Evolutionary conservation across 2,888 invertebrate genomes (phyloP).

Genomic region (Vanessa cardui): DNA sequence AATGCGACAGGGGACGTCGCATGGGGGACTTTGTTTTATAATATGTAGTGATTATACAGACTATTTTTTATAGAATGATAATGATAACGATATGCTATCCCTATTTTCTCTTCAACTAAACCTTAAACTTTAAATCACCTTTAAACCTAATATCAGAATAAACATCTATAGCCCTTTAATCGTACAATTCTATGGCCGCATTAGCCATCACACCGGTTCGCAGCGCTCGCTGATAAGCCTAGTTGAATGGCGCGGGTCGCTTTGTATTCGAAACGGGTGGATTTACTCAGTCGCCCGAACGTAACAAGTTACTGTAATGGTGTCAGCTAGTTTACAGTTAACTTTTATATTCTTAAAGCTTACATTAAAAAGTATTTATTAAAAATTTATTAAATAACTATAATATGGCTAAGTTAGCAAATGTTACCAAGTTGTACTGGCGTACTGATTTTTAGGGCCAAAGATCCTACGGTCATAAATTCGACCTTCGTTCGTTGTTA

Average conservation of each 20-base stretch:
- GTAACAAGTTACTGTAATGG: conserved; percentile 10
- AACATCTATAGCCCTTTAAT: background rate
- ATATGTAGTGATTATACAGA: too few relatives aligned
- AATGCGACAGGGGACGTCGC: too few relatives aligned
- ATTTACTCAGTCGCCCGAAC: conserved; percentile 9
- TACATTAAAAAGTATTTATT: too few relatives aligned
- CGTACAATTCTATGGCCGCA: conserved; percentile 3
- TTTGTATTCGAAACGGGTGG: conserved; percentile 6
- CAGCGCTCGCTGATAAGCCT: conserved; percentile 7
- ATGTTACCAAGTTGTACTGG: too few relatives aligned
- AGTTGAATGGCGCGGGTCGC: conserved; percentile 9
- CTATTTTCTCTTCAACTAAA: too few relatives aligned
- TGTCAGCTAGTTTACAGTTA: background rate
- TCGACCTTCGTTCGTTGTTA: too few relatives aligned
- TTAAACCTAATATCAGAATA: background rate
- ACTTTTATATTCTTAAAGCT: conserved; percentile 1
- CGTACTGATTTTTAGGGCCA: too few relatives aligned
- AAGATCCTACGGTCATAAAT: too few relatives aligned
- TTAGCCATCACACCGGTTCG: conserved; percentile 8
- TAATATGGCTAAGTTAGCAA: too few relatives aligned
- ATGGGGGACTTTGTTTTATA: too few relatives aligned
- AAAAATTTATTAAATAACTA: background rate
- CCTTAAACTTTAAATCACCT: background rate
- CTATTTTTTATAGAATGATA: too few relatives aligned
- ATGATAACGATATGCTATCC: too few relatives aligned